Percentiles rank a stretch among this genome's conserved stretches.
These are phyloP conservation scores for Diprion similis DNA, from an alignment of 1,140 invertebrate species.

Conservation along the genomic window DNA sequence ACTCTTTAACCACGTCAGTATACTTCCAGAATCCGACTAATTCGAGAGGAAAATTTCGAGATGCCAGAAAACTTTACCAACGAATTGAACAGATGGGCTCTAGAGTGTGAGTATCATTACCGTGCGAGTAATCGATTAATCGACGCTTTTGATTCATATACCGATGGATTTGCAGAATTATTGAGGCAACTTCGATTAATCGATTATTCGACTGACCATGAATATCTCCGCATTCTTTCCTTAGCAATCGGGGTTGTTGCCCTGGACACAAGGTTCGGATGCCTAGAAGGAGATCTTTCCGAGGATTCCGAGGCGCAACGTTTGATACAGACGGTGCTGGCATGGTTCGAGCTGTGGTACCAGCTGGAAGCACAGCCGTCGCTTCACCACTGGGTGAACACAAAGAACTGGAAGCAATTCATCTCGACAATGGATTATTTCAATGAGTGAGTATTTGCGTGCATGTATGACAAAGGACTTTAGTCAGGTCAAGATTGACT, in stretches of 20 bases:
- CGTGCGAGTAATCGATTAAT: too few species aligned
- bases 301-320: slow-evolving; percentile 68
- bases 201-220: too few species aligned
- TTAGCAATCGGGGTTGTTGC: slow-evolving; percentile 78
- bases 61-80: slow-evolving; percentile 73
- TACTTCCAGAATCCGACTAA: slow-evolving; percentile 67
- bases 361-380: slow-evolving; percentile 77
- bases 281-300: slow-evolving; percentile 63
- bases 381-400: slow-evolving; percentile 75
- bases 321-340: slow-evolving; percentile 77
- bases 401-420: slow-evolving; percentile 73
- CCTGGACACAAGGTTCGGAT: slow-evolving; percentile 76
- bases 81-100: slow-evolving; percentile 80
- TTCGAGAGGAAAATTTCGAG: slow-evolving; percentile 68
- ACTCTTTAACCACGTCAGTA: too few species aligned
- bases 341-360: slow-evolving; percentile 77
- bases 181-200: too few species aligned
- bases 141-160: too few species aligned
- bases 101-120: slow-evolving; percentile 77
- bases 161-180: too few species aligned
- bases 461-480: too few species aligned
- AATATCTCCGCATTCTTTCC: slow-evolving; percentile 19
- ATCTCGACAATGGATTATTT: slow-evolving; percentile 69
- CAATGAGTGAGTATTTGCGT: too few species aligned
- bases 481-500: too few species aligned